Evolutionary conservation across 1,140 invertebrate species (phyloP), one percentile per base, ranked within the genome.

Genomic region (Nephila pilipes): DNA sequence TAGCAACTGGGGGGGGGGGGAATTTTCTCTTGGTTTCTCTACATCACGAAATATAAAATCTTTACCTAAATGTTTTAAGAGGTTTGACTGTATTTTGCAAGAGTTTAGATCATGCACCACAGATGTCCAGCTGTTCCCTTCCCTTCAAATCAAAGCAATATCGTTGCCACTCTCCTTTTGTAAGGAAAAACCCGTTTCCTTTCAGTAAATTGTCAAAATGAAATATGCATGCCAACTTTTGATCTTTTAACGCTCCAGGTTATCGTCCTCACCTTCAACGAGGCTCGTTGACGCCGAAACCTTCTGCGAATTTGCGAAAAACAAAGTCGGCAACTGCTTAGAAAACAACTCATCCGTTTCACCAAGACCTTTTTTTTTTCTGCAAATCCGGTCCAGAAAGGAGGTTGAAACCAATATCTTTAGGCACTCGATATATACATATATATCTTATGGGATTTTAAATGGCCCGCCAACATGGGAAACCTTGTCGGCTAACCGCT

Each of bases 381-480:
- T 75, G 14, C 69, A 75, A 75, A 75, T 75, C 69, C 69, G 69
- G 69, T 75, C 32, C 32, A 36, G 16, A 29, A 36, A 32, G 18
- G 69, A 75, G 69, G 69, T 36, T 75, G 29, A 75, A 75, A 75
- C 69, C 69, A 36, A 75, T 75, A 25, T 75, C 63, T 29, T 46
- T 29, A 12, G 63, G 63, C 63, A 65, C 25, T 75, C 32, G 69
- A 75, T 75, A 32, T 14, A 75, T 60, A 60, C 22, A 60, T 60
- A 60, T 75, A 75, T 75, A 75, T 75, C 69, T 75, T 75, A 75
- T 75, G 69, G 36, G 46, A 54, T 81, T 81, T 81, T 55, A 81
- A 81, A 81, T 81, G 80, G 80, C 36, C 46, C 80, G 80, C 80
- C 80, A 81, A 81, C 80, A 81, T 81, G 80, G 80, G 80, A 46